Percentiles rank a stretch among this genome's conserved stretches.
Conservation (phyloP, 1,140 invertebrate genomes). For the Pseudomyrmex sp. region DNA sequence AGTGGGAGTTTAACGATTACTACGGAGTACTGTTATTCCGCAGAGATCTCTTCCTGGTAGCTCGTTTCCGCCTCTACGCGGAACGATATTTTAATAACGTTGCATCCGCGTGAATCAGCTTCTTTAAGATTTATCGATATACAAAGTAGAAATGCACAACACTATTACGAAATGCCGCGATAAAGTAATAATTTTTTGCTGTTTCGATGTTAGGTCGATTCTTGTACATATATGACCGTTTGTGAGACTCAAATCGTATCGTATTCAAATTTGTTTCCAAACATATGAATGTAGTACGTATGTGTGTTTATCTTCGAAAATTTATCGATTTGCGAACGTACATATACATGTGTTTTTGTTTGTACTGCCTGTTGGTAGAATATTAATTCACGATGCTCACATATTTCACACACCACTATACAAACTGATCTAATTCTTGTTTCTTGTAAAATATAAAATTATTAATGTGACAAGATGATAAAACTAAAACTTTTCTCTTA, state of each 20-base stretch:
- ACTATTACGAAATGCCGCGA: background rate
- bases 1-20: background rate
- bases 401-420: too few species aligned
- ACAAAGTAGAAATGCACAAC: background rate
- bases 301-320: background rate
- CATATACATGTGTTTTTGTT: too few species aligned
- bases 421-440: background rate
- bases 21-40: constrained; percentile 22
- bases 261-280: background rate
- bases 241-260: background rate
- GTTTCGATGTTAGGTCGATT: background rate
- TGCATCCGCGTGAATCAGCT: too few species aligned
- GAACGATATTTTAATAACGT: background rate
- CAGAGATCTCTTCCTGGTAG: background rate
- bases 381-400: too few species aligned
- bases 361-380: too few species aligned
- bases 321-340: background rate
- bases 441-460: background rate
- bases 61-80: background rate
- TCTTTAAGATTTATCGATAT: background rate
- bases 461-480: background rate
- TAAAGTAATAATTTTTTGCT: background rate
- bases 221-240: background rate
- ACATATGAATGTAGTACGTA: background rate
- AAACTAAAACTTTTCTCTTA: background rate